Evolutionary conservation across 2,888 invertebrate species (phyloP).

Genomic region (Gonocerus acuteangulatus): DNA sequence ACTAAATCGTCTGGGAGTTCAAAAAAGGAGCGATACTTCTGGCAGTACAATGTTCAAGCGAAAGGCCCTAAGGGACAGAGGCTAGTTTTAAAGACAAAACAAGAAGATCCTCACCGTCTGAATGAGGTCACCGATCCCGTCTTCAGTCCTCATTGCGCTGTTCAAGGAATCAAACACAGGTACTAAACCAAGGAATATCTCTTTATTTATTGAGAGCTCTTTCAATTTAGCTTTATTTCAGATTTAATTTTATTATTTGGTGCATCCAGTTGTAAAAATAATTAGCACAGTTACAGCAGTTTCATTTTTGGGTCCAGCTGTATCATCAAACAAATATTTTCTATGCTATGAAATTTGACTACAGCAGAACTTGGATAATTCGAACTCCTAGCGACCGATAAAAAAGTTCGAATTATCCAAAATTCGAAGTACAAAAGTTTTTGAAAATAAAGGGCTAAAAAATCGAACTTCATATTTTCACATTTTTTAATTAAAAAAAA

Average conservation of each 20-base stretch:
- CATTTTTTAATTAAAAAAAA: too few species aligned
- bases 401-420: too few species aligned
- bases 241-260: not conserved
- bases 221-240: not conserved
- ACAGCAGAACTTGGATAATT: too few species aligned
- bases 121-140: conserved; percentile 92
- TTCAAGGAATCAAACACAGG: conserved; percentile 84
- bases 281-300: too few species aligned
- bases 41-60: conserved; percentile 98
- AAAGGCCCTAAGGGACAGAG: conserved; percentile 95
- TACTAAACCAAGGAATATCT: conserved; percentile 42
- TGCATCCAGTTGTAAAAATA: too few species aligned
- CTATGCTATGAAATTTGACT: too few species aligned
- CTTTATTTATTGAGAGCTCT: not conserved
- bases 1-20: conserved; percentile 34
- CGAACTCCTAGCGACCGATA: too few species aligned
- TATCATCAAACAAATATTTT: too few species aligned
- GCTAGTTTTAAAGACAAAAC: conserved; percentile 71
- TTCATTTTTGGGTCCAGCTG: too few species aligned
- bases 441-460: too few species aligned
- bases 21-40: conserved; percentile 83
- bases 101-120: conserved; percentile 85
- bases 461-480: too few species aligned
- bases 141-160: conserved; percentile 84
- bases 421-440: too few species aligned